A percentile compares a stretch with the other conserved stretches of the same genome.
phyloP scores from a whole-genome alignment of 2,888 invertebrate species.

The Archips crataeganus region DNA sequence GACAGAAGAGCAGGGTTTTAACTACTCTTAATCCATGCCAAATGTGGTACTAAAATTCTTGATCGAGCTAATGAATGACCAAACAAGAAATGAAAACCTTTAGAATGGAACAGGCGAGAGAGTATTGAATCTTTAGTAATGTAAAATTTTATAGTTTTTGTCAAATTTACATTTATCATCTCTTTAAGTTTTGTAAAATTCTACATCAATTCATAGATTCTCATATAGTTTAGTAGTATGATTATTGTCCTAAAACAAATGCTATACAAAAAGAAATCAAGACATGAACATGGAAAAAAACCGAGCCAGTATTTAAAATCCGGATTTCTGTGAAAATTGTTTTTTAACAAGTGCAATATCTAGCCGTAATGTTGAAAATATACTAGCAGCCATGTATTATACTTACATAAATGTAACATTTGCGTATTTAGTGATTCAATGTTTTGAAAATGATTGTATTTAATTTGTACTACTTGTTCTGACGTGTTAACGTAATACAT shows the following conservation, averaged over 20 bases:
- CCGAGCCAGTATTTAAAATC: constrained; percentile 85
- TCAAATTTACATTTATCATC: constrained; percentile 19
- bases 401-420: constrained; percentile 39
- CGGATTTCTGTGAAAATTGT: constrained; percentile 78
- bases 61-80: constrained; percentile 48
- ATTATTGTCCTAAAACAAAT: constrained; percentile 49
- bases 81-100: constrained; percentile 50
- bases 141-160: constrained; percentile 33
- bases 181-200: constrained; percentile 20
- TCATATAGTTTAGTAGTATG: constrained; percentile 62
- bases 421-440: constrained; percentile 37
- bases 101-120: constrained; percentile 49
- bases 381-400: constrained; percentile 48
- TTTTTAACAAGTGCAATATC: constrained; percentile 79
- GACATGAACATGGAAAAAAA: constrained; percentile 70
- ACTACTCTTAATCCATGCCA: constrained; percentile 49
- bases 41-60: constrained; percentile 42
- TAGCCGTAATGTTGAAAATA: constrained; percentile 73
- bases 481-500: constrained; percentile 24
- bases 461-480: constrained; percentile 13
- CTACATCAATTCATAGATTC: constrained; percentile 38
- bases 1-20: constrained; percentile 63
- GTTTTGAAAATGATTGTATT: constrained; percentile 27
- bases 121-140: constrained; percentile 44
- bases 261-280: constrained; percentile 52